A percentile compares a stretch with the other conserved stretches of the same genome.
These are phyloP conservation scores for Bucco capensis DNA, from an alignment of 2,113 vertebrate genomes.

Conservation along the genomic window DNA sequence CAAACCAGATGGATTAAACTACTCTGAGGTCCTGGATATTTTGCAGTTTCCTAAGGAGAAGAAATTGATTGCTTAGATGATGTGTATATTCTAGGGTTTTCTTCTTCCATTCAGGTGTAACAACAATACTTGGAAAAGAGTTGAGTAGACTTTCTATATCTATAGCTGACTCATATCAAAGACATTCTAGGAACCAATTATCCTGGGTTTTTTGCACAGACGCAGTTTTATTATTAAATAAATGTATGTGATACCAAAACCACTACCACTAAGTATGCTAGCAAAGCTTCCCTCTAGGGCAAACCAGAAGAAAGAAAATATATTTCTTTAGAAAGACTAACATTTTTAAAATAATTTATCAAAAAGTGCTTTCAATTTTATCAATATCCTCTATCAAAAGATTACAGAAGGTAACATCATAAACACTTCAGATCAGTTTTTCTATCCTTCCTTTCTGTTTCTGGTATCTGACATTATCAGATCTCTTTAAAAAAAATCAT, in stretches of 20 bases:
- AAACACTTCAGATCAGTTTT: neutral
- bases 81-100: neutral
- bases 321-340: accelerated
- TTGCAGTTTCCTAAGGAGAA: neutral
- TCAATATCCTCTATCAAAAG: neutral
- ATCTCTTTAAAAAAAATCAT: neutral
- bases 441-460: neutral
- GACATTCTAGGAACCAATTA: neutral
- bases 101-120: neutral
- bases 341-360: neutral
- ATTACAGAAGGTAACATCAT: neutral
- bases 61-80: neutral
- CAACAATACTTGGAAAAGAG: neutral
- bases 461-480: neutral
- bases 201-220: neutral
- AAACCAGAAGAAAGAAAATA: neutral
- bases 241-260: neutral
- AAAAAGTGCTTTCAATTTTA: neutral
- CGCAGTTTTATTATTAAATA: neutral
- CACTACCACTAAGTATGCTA: neutral
- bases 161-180: neutral
- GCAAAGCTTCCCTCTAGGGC: neutral
- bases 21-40: neutral
- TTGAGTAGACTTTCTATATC: neutral
- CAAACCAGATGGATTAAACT: neutral